phyloP scores from a whole-genome alignment of 2,888 invertebrate genomes.

The Anagyrus pseudococci region DNA sequence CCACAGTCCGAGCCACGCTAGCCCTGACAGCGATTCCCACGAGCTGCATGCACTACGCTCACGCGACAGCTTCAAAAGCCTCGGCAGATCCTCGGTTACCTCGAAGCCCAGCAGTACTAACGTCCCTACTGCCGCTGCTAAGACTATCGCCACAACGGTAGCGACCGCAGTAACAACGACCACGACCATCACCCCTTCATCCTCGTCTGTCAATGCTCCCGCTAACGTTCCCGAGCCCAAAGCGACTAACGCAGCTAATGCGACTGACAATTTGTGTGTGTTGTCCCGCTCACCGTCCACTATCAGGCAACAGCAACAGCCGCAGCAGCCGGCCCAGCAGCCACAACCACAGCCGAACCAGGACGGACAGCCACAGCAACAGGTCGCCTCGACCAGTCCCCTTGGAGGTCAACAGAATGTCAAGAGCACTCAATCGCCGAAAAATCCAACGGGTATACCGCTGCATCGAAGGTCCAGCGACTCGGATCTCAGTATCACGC shows the following conservation, averaged over 20 bases:
- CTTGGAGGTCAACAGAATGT: conserved; percentile 57
- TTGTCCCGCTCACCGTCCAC: conserved; percentile 56
- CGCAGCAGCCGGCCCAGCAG: conserved; percentile 26
- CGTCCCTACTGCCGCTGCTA: background rate
- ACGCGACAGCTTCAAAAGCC: background rate
- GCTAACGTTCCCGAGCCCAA: conserved; percentile 37
- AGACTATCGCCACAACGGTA: background rate
- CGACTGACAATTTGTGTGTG: conserved; percentile 60
- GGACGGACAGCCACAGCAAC: conserved; percentile 24
- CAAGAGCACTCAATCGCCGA: conserved; percentile 66
- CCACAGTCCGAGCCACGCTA: background rate
- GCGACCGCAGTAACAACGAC: background rate
- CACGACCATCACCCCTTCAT: background rate
- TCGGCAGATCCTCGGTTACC: background rate
- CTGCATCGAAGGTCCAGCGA: conserved; percentile 87
- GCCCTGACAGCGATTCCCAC: background rate
- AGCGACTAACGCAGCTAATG: conserved; percentile 55
- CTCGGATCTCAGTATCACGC: conserved; percentile 90
- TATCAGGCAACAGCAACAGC: conserved; percentile 32
- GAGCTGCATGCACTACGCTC: conserved; percentile 22
- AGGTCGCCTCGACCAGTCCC: conserved; percentile 41
- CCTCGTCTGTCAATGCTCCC: too few species aligned
- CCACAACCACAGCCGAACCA: conserved; percentile 23
- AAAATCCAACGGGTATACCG: conserved; percentile 57
- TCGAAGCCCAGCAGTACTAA: background rate